Evolutionary conservation across 2,113 vertebrate species (phyloP).

Genomic region (Gorsachius goisagi): DNA sequence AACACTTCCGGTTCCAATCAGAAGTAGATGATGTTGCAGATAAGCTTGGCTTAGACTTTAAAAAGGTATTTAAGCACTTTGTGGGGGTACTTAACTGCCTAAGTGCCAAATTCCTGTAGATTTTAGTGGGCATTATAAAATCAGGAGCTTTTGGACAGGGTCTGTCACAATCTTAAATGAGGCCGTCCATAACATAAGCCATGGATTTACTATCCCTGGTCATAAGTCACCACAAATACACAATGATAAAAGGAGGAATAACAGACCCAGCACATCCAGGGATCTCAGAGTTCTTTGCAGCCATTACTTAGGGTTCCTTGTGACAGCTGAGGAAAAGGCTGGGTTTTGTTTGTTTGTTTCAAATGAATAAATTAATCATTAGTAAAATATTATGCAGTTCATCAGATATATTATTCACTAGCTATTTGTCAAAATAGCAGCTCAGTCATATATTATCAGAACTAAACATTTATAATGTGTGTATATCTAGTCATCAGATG

Average conservation of each 20-base stretch:
- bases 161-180: background rate
- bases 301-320: background rate
- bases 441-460: constrained; percentile 40
- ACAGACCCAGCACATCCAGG: background rate
- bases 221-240: constrained; percentile 16
- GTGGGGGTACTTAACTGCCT: background rate
- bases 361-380: constrained; percentile 61
- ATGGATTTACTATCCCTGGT: background rate
- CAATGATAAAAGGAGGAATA: background rate
- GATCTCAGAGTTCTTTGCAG: constrained; percentile 6
- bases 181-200: background rate
- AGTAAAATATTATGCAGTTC: constrained; percentile 63
- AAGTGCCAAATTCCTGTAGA: background rate
- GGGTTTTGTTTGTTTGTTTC: constrained; percentile 54
- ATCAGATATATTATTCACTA: constrained; percentile 63
- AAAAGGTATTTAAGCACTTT: background rate
- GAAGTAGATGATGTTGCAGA: background rate
- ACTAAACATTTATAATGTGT: constrained; percentile 45
- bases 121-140: background rate
- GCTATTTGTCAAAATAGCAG: constrained; percentile 59
- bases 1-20: background rate
- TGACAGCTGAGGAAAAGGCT: background rate
- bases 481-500: constrained; percentile 7
- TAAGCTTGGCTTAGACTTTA: background rate
- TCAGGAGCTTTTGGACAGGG: background rate